phyloP scores from a whole-genome alignment of 2,797 vertebrate genomes.

The Aldrovandia affinis region DNA sequence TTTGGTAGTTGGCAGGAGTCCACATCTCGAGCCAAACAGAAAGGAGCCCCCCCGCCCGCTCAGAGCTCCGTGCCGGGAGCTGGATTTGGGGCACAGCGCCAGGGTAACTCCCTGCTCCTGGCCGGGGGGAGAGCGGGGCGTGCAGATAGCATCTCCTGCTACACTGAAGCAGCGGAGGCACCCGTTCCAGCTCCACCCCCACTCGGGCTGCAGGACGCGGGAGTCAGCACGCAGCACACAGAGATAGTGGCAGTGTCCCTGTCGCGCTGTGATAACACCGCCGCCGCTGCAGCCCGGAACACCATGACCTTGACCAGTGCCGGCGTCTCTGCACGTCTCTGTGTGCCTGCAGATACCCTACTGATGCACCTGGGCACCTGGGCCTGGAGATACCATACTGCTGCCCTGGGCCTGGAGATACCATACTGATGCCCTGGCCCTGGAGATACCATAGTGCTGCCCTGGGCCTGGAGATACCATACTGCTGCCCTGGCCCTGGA shows the following conservation, averaged over 20 bases:
- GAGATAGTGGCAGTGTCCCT: background rate
- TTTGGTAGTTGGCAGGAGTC: conserved; percentile 27
- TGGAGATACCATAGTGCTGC: too few relatives aligned
- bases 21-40: conserved; percentile 20
- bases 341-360: too few relatives aligned
- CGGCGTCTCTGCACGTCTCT: too few relatives aligned
- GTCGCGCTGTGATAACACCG: background rate
- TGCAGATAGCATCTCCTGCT: conserved; percentile 47
- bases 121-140: background rate
- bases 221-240: background rate
- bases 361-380: too few relatives aligned
- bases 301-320: background rate
- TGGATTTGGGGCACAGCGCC: background rate
- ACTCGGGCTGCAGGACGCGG: background rate
- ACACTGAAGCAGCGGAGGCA: conserved; percentile 30
- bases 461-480: too few relatives aligned
- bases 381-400: background rate
- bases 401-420: too few relatives aligned
- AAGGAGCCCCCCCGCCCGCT: background rate
- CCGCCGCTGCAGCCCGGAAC: background rate
- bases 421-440: too few relatives aligned
- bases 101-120: background rate
- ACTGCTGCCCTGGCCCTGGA: too few relatives aligned
- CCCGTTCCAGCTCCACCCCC: background rate
- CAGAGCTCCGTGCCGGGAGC: background rate